Conservation (phyloP, 2,113 vertebrate species). For the Catharus minimus region DNA sequence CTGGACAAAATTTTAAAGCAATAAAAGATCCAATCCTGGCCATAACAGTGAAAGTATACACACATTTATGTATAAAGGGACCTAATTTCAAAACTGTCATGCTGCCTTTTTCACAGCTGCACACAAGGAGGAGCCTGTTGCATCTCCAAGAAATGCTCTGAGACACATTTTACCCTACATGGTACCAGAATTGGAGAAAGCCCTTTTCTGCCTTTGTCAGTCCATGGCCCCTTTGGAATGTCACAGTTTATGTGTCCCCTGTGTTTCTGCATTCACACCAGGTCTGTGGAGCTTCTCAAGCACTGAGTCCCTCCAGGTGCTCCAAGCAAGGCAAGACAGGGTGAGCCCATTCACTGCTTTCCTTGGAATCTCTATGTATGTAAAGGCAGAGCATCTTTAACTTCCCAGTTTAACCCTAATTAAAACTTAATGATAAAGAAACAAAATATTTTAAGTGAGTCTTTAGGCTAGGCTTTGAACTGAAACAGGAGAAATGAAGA, state of each 20-base stretch:
- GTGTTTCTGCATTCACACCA: rapidly evolving
- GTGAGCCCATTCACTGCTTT: background rate
- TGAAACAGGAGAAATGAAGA: background rate
- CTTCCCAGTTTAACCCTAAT: background rate
- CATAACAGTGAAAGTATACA: background rate
- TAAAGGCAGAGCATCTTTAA: background rate
- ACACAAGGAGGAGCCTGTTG: too few relatives aligned
- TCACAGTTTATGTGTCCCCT: background rate
- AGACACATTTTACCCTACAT: background rate
- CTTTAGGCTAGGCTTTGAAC: background rate
- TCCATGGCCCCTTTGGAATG: background rate
- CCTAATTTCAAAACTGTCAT: background rate
- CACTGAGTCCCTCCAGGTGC: too few relatives aligned
- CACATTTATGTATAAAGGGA: too few relatives aligned
- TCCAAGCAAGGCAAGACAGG: background rate
- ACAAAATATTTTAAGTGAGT: background rate
- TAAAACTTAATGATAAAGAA: background rate
- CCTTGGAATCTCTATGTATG: background rate
- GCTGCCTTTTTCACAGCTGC: background rate
- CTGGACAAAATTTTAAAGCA: background rate
- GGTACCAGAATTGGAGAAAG: background rate
- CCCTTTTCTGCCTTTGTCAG: background rate
- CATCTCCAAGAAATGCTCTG: background rate
- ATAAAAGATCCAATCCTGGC: background rate
- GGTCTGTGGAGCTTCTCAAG: rapidly evolving